These are phyloP conservation scores for Meriones psammophilus DNA, from an alignment of 2,797 vertebrate species.

Conservation along the genomic window DNA sequence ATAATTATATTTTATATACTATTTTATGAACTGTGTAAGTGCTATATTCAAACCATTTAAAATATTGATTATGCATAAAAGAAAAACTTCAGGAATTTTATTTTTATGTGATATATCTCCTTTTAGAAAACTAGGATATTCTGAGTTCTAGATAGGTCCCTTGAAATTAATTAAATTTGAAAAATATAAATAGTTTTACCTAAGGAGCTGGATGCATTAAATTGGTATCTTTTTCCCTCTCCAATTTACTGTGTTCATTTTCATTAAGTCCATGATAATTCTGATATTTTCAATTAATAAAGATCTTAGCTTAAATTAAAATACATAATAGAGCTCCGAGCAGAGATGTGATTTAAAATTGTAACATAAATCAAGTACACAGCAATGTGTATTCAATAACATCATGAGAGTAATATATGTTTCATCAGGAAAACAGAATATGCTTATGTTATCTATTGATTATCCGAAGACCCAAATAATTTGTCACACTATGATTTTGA, in stretches of 20 bases:
- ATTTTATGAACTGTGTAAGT: background rate
- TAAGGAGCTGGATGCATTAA: background rate
- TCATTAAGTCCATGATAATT: background rate
- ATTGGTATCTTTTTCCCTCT: background rate
- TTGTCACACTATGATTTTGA: background rate
- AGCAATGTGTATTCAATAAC: background rate
- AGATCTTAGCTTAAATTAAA: background rate
- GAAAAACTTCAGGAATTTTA: background rate
- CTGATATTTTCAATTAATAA: constrained; percentile 13
- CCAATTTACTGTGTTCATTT: background rate
- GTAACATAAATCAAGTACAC: background rate
- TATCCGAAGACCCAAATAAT: background rate
- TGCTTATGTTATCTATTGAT: background rate
- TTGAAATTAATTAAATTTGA: background rate
- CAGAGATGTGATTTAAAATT: background rate
- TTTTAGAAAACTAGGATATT: constrained; percentile 4
- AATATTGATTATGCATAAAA: background rate
- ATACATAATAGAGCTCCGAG: background rate
- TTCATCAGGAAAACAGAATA: background rate
- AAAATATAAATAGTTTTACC: background rate
- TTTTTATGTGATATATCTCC: background rate
- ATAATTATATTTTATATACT: background rate
- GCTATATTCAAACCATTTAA: background rate
- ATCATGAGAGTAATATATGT: background rate
- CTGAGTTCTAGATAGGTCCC: background rate